Conservation (phyloP, 2,888 invertebrate species). For the Diplolepis rosae region DNA sequence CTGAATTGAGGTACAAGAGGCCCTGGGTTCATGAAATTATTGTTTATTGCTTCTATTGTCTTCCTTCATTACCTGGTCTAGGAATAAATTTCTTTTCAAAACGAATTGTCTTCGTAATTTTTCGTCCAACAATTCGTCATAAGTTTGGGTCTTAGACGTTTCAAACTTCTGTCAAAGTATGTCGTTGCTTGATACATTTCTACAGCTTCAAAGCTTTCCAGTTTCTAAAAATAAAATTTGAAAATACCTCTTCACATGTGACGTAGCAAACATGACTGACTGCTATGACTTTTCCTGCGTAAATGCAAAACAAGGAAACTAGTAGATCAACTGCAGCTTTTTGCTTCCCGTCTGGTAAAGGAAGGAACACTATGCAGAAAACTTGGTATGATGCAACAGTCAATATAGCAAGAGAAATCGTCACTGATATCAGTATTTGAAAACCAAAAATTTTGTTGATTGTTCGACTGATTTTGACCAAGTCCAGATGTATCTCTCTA, state of each 20-base stretch:
- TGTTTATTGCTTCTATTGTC: too few relatives aligned
- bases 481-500: neutral
- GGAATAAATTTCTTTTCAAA: too few relatives aligned
- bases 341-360: neutral
- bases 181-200: too few relatives aligned
- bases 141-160: too few relatives aligned
- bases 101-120: too few relatives aligned
- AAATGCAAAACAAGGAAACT: neutral
- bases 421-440: neutral
- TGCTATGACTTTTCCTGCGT: neutral
- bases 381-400: neutral
- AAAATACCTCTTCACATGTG: neutral
- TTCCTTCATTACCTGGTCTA: too few relatives aligned
- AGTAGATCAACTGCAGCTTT: neutral
- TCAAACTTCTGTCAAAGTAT: too few relatives aligned
- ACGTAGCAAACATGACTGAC: neutral
- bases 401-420: neutral
- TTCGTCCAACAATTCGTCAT: too few relatives aligned
- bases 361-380: neutral
- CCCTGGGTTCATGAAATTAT: too few relatives aligned
- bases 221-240: too few relatives aligned
- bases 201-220: too few relatives aligned
- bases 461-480: neutral
- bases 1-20: too few relatives aligned
- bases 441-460: neutral